Evolutionary conservation across 2,888 invertebrate genomes (phyloP).

Genomic region (Sisyra nigra): DNA sequence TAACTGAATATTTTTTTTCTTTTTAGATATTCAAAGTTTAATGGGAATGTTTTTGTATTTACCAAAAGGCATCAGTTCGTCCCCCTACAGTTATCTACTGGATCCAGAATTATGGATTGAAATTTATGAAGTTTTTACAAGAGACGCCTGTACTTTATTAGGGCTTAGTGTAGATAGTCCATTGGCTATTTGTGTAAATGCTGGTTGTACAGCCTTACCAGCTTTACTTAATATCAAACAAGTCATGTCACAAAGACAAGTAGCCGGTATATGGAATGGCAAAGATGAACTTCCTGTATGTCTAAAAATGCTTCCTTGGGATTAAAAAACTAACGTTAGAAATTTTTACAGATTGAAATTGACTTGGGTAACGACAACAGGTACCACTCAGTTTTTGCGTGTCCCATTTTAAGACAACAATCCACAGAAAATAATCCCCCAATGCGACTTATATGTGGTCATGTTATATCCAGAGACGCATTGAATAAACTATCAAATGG

Average conservation of each 20-base stretch:
- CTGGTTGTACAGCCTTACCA: constrained; percentile 87
- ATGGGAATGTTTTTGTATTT: constrained; percentile 77
- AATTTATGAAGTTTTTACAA: constrained; percentile 76
- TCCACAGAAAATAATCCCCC: constrained; percentile 94
- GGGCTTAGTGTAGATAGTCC: constrained; percentile 84
- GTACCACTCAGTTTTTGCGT: constrained; percentile 97
- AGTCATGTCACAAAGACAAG: constrained; percentile 78
- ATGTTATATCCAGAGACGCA: constrained; percentile 95
- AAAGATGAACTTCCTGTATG: constrained; percentile 89
- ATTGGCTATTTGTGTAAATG: constrained; percentile 79
- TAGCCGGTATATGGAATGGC: constrained; percentile 87
- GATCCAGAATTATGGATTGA: constrained; percentile 69
- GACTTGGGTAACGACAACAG: constrained; percentile 81
- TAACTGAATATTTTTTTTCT: background rate
- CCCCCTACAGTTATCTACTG: constrained; percentile 62
- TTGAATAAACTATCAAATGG: constrained; percentile 86
- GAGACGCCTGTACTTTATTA: constrained; percentile 81
- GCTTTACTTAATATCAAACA: constrained; percentile 87
- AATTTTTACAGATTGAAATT: constrained; percentile 66
- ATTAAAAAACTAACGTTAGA: background rate
- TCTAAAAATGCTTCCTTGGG: constrained; percentile 11
- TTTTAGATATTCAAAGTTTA: constrained; percentile 59
- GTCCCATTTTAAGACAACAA: constrained; percentile 94
- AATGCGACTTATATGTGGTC: constrained; percentile 92
- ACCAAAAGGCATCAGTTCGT: constrained; percentile 58